A percentile compares a stretch with the other conserved stretches of the same genome.
phyloP scores from a whole-genome alignment of 2,113 vertebrate species.

The Prunella himalayana region DNA sequence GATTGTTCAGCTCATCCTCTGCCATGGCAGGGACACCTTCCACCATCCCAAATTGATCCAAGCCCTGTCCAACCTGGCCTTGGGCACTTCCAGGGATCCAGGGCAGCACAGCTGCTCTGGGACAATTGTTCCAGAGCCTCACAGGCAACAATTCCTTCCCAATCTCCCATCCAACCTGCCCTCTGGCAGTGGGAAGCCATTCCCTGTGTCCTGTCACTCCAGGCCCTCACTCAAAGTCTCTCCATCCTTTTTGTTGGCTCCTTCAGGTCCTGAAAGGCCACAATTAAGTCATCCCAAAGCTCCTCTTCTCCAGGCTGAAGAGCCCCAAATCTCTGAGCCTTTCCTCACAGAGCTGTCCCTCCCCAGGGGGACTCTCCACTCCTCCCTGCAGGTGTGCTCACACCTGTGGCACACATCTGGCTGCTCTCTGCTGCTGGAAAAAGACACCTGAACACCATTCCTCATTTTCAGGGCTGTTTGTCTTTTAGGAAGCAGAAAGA shows the following conservation, averaged over 20 bases:
- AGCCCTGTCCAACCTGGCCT: rapidly evolving
- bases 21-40: background rate
- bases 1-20: rapidly evolving
- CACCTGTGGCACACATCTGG: background rate
- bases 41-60: rapidly evolving
- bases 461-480: background rate
- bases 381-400: background rate
- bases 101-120: background rate
- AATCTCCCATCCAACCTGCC: rapidly evolving
- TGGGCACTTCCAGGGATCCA: background rate
- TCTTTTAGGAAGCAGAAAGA: background rate
- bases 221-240: background rate
- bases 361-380: background rate
- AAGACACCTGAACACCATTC: background rate
- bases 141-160: rapidly evolving
- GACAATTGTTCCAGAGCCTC: background rate
- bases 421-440: background rate
- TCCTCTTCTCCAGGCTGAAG: background rate
- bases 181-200: background rate
- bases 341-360: background rate
- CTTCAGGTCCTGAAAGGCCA: background rate
- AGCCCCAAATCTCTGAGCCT: background rate
- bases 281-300: background rate
- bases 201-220: background rate
- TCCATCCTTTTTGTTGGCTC: background rate